phyloP scores from a whole-genome alignment of 2,888 invertebrate species.

The Griposia aprilina region DNA sequence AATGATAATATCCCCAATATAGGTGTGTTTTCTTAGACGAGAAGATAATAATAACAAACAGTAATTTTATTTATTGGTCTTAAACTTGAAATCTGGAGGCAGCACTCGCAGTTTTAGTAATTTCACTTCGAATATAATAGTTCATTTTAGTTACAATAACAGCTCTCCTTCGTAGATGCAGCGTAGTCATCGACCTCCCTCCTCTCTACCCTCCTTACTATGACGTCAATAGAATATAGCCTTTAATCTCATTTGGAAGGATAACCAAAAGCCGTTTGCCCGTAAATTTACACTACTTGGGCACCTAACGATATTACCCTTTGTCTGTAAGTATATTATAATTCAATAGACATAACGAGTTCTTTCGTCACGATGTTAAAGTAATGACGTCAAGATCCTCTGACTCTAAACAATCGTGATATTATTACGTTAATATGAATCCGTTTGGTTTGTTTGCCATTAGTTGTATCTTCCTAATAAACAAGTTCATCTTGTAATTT shows the following conservation, averaged over 20 bases:
- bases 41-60: not conserved
- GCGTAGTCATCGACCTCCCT: constrained; percentile 46
- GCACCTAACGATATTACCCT: constrained; percentile 34
- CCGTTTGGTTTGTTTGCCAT: constrained; percentile 23
- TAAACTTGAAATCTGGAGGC: not conserved
- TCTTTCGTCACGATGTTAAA: constrained; percentile 3
- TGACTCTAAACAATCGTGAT: constrained; percentile 11
- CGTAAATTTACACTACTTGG: constrained; percentile 27
- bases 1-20: not conserved
- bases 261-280: constrained; percentile 59
- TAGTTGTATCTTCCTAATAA: constrained; percentile 1
- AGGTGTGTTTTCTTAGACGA: not conserved
- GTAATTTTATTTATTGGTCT: not conserved
- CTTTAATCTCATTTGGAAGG: constrained; percentile 67
- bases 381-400: constrained; percentile 16
- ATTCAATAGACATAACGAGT: constrained; percentile 22
- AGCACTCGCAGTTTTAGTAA: constrained; percentile 1
- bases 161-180: not conserved
- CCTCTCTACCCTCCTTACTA: constrained; percentile 15
- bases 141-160: constrained; percentile 25
- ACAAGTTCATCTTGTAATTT: constrained; percentile 17
- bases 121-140: not conserved
- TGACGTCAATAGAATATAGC: constrained; percentile 68
- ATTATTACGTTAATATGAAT: constrained; percentile 6
- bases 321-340: constrained; percentile 25